Conservation (phyloP, 2,888 invertebrate genomes). For the Micoletzkya japonica region DNA sequence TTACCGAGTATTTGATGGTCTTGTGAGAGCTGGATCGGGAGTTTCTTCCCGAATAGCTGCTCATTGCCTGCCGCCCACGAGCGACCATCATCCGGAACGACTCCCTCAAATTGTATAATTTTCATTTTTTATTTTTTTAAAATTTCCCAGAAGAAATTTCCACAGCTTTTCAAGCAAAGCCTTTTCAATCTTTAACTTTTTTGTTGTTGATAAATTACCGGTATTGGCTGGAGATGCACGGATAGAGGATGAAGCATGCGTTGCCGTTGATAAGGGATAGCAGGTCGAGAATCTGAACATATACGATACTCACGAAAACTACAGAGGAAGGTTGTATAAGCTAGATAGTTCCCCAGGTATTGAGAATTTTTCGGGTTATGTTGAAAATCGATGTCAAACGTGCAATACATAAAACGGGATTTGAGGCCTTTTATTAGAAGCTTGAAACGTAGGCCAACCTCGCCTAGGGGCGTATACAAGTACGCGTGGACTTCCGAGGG, state of each 20-base stretch:
- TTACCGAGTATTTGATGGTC: conserved; percentile 23
- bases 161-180: neutral
- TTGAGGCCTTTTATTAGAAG: too few species aligned
- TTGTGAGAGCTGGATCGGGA: conserved; percentile 11
- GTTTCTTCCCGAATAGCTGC: neutral
- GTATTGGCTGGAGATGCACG: conserved; percentile 32
- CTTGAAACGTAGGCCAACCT: conserved; percentile 25
- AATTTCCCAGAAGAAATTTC: neutral
- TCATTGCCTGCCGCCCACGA: conserved; percentile 25
- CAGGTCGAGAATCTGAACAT: conserved; percentile 36
- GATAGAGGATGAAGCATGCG: conserved; percentile 50
- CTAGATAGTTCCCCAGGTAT: too few species aligned
- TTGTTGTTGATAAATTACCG: conserved; percentile 16
- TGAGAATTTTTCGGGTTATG: too few species aligned
- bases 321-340: too few species aligned
- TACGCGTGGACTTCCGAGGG: conserved; percentile 46
- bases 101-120: conserved; percentile 1
- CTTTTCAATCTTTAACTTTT: too few species aligned
- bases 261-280: conserved; percentile 49
- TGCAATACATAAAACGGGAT: too few species aligned
- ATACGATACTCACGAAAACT: neutral
- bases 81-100: conserved; percentile 30
- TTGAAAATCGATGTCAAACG: too few species aligned
- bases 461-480: conserved; percentile 47
- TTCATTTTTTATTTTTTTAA: neutral